Evolutionary conservation across 2,888 invertebrate genomes (phyloP), one percentile per base, ranked within the genome.

Genomic region (Melanophora roralis): DNA sequence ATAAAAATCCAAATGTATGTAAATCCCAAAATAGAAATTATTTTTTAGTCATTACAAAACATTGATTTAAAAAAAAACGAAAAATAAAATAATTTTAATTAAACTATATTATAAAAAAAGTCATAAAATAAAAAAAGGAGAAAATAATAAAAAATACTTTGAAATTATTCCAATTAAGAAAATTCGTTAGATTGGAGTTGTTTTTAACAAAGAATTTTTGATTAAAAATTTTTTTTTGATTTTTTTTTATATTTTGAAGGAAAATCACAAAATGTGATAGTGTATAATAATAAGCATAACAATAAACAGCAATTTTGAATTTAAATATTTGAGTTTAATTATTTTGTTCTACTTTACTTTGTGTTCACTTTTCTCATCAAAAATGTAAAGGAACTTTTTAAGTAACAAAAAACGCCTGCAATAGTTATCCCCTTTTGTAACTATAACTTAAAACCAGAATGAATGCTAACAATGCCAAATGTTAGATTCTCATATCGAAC

Each of bases 391-490:
- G n/a, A n/a, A n/a, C n/a, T n/a, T n/a, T n/a, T 49, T 34, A 34
- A 45, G 34, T 21, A 36, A 43, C 34, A 49, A 47, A 2, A 36
- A 19, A 19, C 3, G 36, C 27, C 34, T 34, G 34, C 5, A 53
- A 53, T 27, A 27, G 3, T 27, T 3, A 27, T 6, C 6, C 27
- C 6, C 7, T 3, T 40, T 11, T 11, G 1, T 1, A 23, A 43
- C 83, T 71, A 96, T 83, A 97, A 91, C 91, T 98, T 99, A 89
- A 96, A 98, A 32, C 97, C 98, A 0, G 97, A 97, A 90, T 99
- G 99, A 88, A 99, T 98, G 53, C 98, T 95, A 79, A 96, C 96
- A 4, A 98, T 92, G 1, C 99, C 99, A 85, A 96, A 94, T 1
- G 95, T 94, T 72, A 99, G 91, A 91, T 99, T 98, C 90, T 97